These are phyloP conservation scores for Eurypyga helias DNA, from an alignment of 2,113 vertebrate species.

Conservation along the genomic window DNA sequence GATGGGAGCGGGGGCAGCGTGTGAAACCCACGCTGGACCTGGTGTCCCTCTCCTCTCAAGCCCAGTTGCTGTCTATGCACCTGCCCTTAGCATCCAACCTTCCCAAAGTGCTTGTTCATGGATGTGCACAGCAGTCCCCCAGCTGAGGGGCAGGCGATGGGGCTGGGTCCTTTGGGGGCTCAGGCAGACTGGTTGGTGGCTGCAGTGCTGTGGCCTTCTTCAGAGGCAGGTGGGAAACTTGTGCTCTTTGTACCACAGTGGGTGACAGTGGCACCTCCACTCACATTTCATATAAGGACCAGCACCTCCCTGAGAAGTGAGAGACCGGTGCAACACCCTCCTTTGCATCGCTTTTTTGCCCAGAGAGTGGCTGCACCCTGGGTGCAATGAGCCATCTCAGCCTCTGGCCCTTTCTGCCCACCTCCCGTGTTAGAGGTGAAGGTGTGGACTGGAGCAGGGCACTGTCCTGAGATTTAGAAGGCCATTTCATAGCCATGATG, in stretches of 20 bases:
- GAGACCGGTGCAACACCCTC: neutral
- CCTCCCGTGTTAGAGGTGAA: neutral
- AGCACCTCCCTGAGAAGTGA: neutral
- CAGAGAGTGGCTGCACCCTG: neutral
- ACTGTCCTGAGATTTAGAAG: neutral
- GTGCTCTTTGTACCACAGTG: neutral
- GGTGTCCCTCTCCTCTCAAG: neutral
- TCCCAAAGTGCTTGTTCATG: neutral
- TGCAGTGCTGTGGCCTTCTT: neutral
- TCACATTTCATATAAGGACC: neutral
- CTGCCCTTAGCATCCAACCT: neutral
- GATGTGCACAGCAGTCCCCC: neutral
- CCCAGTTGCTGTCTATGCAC: neutral
- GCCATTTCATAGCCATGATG: neutral
- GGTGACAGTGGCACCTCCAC: neutral
- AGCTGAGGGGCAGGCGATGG: fast-evolving
- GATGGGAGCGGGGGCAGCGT: neutral
- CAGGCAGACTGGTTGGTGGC: neutral
- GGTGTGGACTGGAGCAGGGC: neutral
- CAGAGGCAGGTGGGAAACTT: neutral
- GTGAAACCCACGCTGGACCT: neutral
- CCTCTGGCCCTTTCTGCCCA: neutral
- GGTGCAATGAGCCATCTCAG: neutral
- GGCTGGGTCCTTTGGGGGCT: neutral
- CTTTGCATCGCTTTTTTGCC: neutral